These are phyloP conservation scores for Megaustenia siamemsis DNA, from an alignment of 2,888 invertebrate genomes.

Conservation along the genomic window DNA sequence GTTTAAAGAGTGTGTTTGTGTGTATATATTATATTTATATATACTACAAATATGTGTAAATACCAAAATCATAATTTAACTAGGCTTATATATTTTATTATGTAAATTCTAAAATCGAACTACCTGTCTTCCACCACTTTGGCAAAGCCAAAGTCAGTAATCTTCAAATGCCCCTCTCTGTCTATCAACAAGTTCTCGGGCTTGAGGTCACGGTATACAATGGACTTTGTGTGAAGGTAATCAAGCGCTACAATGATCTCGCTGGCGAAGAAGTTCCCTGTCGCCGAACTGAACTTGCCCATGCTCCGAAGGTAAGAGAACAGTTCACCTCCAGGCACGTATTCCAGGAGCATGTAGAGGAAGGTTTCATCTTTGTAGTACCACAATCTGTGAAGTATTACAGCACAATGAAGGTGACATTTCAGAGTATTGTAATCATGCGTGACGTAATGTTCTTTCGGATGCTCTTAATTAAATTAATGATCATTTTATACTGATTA, in stretches of 20 bases:
- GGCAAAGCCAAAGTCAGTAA: conserved; percentile 98
- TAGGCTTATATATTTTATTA: too few species aligned
- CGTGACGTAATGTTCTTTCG: too few species aligned
- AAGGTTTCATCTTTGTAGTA: conserved; percentile 92
- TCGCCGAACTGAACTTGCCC: conserved; percentile 88
- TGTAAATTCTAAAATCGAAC: too few species aligned
- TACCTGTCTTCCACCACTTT: conserved; percentile 93
- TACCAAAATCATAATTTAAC: too few species aligned
- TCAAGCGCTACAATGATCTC: conserved; percentile 96
- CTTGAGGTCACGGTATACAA: conserved; percentile 80
- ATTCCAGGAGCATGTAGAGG: conserved; percentile 98
- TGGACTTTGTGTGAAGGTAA: conserved; percentile 90
- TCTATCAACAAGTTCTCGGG: conserved; percentile 94
- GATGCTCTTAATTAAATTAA: too few species aligned
- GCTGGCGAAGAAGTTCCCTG: conserved; percentile 94
- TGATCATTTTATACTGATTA: too few species aligned
- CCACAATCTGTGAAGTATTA: conserved; percentile 64
- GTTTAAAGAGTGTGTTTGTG: too few species aligned
- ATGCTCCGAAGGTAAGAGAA: conserved; percentile 96
- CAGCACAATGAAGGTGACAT: too few species aligned
- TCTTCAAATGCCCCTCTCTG: conserved; percentile 95
- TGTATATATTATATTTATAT: too few species aligned
- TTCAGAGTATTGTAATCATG: too few species aligned
- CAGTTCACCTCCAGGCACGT: conserved; percentile 95
- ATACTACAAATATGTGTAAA: too few species aligned